Evolutionary conservation across 2,888 invertebrate genomes (phyloP), one percentile per base, ranked within the genome.

Genomic region (Nasonovia ribisnigri): DNA sequence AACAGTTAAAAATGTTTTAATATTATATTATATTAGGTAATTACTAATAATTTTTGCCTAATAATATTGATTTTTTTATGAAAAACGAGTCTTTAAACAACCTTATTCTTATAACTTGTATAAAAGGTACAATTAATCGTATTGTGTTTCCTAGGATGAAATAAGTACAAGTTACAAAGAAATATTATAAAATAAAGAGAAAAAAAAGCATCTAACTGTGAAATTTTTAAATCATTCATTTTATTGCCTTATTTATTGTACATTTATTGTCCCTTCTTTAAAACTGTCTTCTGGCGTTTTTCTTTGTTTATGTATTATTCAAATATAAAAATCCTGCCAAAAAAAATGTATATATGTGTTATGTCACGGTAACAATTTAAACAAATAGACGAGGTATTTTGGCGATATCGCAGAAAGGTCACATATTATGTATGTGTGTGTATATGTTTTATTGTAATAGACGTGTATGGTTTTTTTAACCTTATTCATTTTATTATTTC

Each of bases 401-500:
- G 93, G 93, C 93, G 93, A 93, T 93, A 90, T 93, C 93, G 93
- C 93, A 93, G 93, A 93, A 93, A 93, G 93, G 93, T 93, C 93
- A 93, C 48, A 86, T 93, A 42, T 93, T 67, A 46, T 46, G 67
- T 48, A 48, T 46, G 46, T 60, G 60, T 60, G 46, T 60, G 46
- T 67, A 51, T 77, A 51, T 43, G 54, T 91, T 90, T 93, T 90
- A 67, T 90, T 90, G 42, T 93, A 93, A 92, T 92, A 92, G 48
- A 90, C 84, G 89, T 93, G 48, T 90, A 84, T 90, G 24, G 48
- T 93, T 93, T 93, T 93, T 93, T 90, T 89, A 86, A 89, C 84
- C 24, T 93, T 84, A 89, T 93, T 93, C 77, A 84, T 93, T 90
- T 90, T 93, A 93, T 93, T 93, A 93, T 93, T 90, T 90, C 60